Base-by-base conservation (phyloP, 2,888 invertebrate genomes). In the Agrenia bidenticulata region DNA sequence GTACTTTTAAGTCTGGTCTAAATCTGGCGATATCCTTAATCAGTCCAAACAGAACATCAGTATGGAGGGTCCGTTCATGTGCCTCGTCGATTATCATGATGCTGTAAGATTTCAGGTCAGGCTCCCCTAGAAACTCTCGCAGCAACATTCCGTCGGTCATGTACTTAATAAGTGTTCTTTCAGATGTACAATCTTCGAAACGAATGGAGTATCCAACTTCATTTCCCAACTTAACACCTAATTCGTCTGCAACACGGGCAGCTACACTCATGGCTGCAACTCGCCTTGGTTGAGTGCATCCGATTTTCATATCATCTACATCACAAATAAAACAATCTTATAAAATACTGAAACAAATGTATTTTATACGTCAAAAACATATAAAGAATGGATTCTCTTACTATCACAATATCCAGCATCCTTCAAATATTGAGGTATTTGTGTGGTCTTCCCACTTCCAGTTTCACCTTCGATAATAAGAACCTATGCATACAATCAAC, bases 251-350 rank as follows among this genome's bases (percentile, higher is more conserved):
- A 1, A 99, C 99, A 79, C 99, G 86, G 2, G 97, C 90, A 21
- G 99, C 94, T 23, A 99, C 99, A n/a, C 95, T 95, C 99, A 99
- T 99, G 1, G 99, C 97, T 23, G 99, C 99, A 1, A 99, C 99
- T 80, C 99, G 83, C 74, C 98, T 86, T 0, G 94, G 97, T 79
- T 96, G 95, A 0, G 99, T 99, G 80, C 98, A 99, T 5, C 96
- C 95, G 0, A 82, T 82, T 81, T 89, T 89, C 82, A 92, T 93
- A 41, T 87, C 88, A 78, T 89, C 88, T 58, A 86, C 55, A 27
- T 17, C 7, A 24, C 26, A 4, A 24, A 27, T n/a, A 37, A 55
- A 17, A 55, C 17, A 15, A 27, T 32, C 24, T 55, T 9, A 55
- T 55, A 7, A 17, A 9, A 39, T 39, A 11, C 39, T 15, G 15